Conservation (phyloP, 2,797 vertebrate species). For the Monodelphis domestica region DNA sequence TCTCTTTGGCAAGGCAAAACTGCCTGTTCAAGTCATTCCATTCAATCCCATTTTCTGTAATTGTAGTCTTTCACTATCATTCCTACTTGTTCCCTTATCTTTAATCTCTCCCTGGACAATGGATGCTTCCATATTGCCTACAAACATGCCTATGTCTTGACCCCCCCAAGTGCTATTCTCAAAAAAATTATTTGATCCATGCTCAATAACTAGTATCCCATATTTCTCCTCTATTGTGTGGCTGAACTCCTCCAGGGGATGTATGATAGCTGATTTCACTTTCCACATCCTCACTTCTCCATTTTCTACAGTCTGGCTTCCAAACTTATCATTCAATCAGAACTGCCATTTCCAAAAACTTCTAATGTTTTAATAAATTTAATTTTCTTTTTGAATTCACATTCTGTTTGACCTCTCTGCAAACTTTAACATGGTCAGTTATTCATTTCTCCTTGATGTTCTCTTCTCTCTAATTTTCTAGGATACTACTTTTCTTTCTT, state of each 20-base stretch:
- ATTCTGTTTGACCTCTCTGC: neutral
- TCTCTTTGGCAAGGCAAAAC: neutral
- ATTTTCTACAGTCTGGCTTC: neutral
- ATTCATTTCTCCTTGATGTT: neutral
- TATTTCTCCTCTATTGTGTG: neutral
- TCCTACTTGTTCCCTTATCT: neutral
- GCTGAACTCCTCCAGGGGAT: neutral
- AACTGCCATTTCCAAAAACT: neutral
- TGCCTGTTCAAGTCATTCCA: neutral
- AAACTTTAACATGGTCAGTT: neutral
- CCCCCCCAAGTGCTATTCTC: neutral
- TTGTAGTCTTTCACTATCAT: neutral
- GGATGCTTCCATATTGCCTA: neutral
- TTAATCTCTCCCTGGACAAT: neutral
- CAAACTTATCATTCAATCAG: neutral
- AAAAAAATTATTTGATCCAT: neutral
- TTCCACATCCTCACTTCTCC: neutral
- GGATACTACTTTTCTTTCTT: too few relatives aligned
- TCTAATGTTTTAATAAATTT: neutral
- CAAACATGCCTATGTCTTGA: neutral
- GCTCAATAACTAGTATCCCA: too few relatives aligned
- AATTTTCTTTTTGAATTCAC: too few relatives aligned
- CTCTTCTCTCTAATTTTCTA: too few relatives aligned
- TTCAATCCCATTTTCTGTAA: neutral
- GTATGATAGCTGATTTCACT: neutral